Conservation (phyloP, 2,797 vertebrate species). For the Holocentrus rufus region DNA sequence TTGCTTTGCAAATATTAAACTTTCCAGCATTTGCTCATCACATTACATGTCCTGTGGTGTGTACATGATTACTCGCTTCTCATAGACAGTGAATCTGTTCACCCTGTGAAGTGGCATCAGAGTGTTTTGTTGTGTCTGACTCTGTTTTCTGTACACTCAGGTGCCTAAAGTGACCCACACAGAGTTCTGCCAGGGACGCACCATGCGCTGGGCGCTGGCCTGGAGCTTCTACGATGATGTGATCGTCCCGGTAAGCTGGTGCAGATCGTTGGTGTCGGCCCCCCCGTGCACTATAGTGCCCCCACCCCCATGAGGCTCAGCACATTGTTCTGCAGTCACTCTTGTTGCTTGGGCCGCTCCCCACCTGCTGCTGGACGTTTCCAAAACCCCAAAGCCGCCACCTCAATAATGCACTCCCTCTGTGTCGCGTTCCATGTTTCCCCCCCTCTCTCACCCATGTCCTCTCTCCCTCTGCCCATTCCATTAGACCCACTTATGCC, state of each 20-base stretch:
- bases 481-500: slow-evolving; percentile 78
- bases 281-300: background rate
- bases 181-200: slow-evolving; percentile 97
- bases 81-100: no score
- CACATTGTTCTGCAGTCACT: background rate
- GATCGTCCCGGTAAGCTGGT: slow-evolving; percentile 89
- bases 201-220: slow-evolving; percentile 98
- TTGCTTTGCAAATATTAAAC: no score
- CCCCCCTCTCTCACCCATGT: background rate
- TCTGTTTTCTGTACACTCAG: slow-evolving; percentile 69
- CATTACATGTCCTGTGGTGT: no score
- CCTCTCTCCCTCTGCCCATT: slow-evolving; percentile 66
- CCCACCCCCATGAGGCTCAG: background rate
- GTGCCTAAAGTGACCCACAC: slow-evolving; percentile 96
- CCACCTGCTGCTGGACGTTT: slow-evolving; percentile 27
- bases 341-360: background rate
- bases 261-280: background rate
- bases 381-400: slow-evolving; percentile 23
- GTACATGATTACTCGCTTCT: no score
- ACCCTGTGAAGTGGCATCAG: no score
- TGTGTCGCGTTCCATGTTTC: slow-evolving; percentile 14
- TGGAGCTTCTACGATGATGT: slow-evolving; percentile 99
- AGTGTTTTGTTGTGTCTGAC: background rate
- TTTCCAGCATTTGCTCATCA: no score
- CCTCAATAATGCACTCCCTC: slow-evolving; percentile 55